Conservation (phyloP, 2,113 vertebrate genomes). For the Cromileptes altivelis region DNA sequence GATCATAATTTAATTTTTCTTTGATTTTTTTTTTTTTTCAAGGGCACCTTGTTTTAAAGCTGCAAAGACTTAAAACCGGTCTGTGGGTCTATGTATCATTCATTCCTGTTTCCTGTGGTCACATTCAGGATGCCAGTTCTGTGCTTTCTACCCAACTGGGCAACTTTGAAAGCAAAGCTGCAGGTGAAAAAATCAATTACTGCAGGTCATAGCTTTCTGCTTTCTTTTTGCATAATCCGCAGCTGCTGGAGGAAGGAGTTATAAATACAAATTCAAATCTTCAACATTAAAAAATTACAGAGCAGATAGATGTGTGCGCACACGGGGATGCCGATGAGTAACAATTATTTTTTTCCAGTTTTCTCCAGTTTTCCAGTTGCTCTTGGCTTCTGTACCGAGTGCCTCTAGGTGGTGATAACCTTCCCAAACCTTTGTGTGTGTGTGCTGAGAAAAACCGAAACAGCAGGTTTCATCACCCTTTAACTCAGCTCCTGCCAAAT, state of each 20-base stretch:
- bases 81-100: neutral
- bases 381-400: neutral
- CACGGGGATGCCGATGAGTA: neutral
- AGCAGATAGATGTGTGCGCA: neutral
- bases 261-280: neutral
- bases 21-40: neutral
- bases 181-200: neutral
- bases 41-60: neutral
- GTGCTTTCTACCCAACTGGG: neutral
- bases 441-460: neutral
- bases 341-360: too few relatives aligned
- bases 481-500: conserved; percentile 27
- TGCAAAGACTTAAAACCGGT: neutral
- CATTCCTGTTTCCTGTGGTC: neutral
- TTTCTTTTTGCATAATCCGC: neutral
- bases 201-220: neutral
- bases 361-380: neutral
- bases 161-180: neutral
- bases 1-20: too few relatives aligned
- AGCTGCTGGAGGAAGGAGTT: neutral
- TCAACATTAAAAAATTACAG: neutral
- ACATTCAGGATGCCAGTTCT: neutral
- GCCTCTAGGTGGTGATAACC: neutral
- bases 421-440: neutral
- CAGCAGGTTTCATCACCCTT: conserved; percentile 2